A percentile compares a stretch with the other conserved stretches of the same genome.
These are phyloP conservation scores for Chaetura pelagica DNA, from an alignment of 2,113 vertebrate genomes.

Conservation along the genomic window DNA sequence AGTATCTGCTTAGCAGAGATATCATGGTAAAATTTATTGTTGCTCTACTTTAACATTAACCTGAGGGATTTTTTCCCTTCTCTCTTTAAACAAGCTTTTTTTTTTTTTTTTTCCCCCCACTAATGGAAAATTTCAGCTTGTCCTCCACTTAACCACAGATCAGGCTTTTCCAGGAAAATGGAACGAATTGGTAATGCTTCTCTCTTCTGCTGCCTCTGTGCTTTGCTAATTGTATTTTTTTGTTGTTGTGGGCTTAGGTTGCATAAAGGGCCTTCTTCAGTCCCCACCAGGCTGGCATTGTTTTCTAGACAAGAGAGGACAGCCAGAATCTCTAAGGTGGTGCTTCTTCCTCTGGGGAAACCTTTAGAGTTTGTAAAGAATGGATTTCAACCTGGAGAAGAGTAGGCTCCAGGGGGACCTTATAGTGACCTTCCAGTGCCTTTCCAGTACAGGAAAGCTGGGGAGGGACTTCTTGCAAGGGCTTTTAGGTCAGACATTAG, in stretches of 20 bases:
- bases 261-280: background rate
- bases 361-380: background rate
- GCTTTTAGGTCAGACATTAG: too few species aligned
- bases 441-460: too few species aligned
- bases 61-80: background rate
- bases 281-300: background rate
- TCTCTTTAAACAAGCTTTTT: background rate
- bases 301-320: background rate
- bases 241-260: background rate
- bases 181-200: background rate
- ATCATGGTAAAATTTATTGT: constrained; percentile 6
- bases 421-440: too few species aligned
- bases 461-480: too few species aligned
- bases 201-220: background rate
- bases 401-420: background rate
- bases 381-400: background rate
- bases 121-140: constrained; percentile 32
- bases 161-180: background rate
- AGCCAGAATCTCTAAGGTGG: background rate
- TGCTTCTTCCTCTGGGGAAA: background rate
- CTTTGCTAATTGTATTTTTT: background rate
- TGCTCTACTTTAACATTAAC: background rate
- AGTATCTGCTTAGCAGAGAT: background rate
- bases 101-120: background rate
- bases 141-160: background rate